Conservation (phyloP, 2,888 invertebrate genomes). For the Nephrotoma guestfalica region DNA sequence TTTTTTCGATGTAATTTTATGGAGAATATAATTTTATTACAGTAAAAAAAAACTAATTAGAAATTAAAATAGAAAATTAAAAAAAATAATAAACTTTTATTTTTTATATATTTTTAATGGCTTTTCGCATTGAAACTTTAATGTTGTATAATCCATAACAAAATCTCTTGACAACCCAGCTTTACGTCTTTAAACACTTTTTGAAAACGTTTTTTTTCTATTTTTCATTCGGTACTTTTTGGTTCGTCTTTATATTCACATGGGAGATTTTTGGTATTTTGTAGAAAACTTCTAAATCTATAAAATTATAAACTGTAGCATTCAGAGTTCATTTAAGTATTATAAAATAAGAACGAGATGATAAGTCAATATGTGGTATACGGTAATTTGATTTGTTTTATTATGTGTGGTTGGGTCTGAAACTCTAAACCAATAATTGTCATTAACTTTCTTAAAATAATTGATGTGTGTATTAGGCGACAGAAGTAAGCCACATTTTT, state of each 20-base stretch:
- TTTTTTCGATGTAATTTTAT: not conserved
- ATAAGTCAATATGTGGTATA: not conserved
- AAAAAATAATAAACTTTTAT: not conserved
- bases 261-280: not conserved
- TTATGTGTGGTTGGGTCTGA: no score
- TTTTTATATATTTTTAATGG: not conserved
- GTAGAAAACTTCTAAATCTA: not conserved
- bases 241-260: not conserved
- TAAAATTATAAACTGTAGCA: not conserved
- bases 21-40: not conserved
- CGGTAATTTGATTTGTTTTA: no score
- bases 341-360: not conserved
- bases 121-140: not conserved
- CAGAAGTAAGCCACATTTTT: no score
- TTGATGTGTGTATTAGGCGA: no score
- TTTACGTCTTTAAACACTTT: not conserved
- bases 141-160: not conserved
- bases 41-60: not conserved
- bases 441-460: no score
- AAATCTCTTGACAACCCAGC: not conserved
- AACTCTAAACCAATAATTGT: no score
- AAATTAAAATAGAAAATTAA: not conserved
- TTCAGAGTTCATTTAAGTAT: not conserved
- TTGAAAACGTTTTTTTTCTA: not conserved
- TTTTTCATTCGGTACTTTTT: not conserved